Percentiles rank a stretch among this genome's conserved stretches.
phyloP scores from a whole-genome alignment of 2,797 vertebrate species.

The Orestias chungarensis region DNA sequence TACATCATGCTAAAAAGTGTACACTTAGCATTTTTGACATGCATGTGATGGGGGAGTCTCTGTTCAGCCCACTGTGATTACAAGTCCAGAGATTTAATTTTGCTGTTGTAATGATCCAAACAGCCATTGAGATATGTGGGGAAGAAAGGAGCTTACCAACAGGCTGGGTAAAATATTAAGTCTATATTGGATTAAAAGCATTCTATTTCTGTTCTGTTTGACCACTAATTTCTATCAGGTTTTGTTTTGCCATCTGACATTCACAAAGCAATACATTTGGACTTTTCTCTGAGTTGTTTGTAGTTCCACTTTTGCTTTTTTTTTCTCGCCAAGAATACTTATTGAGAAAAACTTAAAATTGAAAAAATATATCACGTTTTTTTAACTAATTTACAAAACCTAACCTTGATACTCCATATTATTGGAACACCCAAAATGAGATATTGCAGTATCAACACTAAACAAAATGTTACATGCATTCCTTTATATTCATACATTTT shows the following conservation, averaged over 20 bases:
- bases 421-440: neutral
- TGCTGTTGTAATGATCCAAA: neutral
- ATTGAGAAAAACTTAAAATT: neutral
- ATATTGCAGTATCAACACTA: neutral
- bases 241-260: neutral
- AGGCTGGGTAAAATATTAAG: neutral
- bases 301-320: neutral
- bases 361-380: neutral
- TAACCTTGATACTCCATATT: neutral
- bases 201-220: neutral
- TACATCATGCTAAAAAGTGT: neutral
- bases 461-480: neutral
- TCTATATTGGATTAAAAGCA: neutral
- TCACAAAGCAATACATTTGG: neutral
- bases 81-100: neutral
- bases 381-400: neutral
- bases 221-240: neutral
- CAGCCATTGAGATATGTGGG: neutral
- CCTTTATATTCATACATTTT: neutral
- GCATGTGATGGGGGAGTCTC: neutral
- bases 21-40: neutral
- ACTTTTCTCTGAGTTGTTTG: neutral
- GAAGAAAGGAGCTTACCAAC: neutral
- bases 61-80: neutral
- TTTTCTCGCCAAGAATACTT: neutral